Base-by-base conservation (phyloP, 2,113 vertebrate genomes). In the Eretmochelys imbricata region DNA sequence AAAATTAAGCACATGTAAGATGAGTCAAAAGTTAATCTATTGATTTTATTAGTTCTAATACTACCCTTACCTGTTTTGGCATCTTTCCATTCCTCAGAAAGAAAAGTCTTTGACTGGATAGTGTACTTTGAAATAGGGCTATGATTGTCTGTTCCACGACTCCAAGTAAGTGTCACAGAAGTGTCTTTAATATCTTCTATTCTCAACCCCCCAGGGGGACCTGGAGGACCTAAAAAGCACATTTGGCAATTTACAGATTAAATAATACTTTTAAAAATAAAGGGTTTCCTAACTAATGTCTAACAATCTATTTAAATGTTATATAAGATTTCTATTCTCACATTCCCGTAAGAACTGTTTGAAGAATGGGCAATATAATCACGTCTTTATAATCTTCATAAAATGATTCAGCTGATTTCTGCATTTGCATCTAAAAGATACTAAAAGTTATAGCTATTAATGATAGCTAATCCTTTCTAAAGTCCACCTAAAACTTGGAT, bases 111-210 rank as follows among this genome's bases (percentile, higher is more conserved):
- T 96, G 98, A 98, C 95, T 99, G 99, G 94, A 99, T 98, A 54
- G 97, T 99, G 82, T 99, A 99, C 96, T 99, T 99, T 95, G 99
- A 99, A 98, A 99, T 99, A 84, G 99, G 99, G 93, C 99, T 99
- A 83, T 99, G 99, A 98, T 99, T 99, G 98, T 99, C 99, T 93
- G 99, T 98, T 57, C 99, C 99, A 5, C 99, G 99, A 96, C 99
- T 99, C 99, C 99, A 99, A 10, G 98, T 98, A 89, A 99, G 96
- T 6, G 97, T 98, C 80, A 99, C 98, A 49, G 97, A 98, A 88
- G 98, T 99, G 82, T 99, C 98, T 93, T 95, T 98, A 59, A 99
- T 98, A 42, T 99, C 98, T 96, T 98, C 98, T 95, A 99, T 97
- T 96, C 98, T 98, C 80, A 99, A 97, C 69, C 99, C 99, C 80